Evolutionary conservation across 2,888 invertebrate species (phyloP).

Genomic region (Eupsilia transversa): DNA sequence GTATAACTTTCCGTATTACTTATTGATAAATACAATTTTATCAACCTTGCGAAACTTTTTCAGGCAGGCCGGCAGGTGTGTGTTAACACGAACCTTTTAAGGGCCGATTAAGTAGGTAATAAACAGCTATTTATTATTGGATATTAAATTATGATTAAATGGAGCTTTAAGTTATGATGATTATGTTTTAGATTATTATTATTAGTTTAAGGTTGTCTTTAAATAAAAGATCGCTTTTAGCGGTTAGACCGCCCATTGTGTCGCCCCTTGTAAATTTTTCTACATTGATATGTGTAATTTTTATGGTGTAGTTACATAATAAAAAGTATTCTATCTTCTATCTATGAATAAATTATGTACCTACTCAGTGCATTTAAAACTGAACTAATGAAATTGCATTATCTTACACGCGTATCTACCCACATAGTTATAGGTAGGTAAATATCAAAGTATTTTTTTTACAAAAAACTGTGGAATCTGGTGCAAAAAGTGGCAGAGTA

Average conservation of each 20-base stretch:
- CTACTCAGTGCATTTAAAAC: not conserved
- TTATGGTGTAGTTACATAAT: too few species aligned
- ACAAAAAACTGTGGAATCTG: not conserved
- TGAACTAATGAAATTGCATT: slow-evolving; percentile 25
- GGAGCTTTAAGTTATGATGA: not conserved
- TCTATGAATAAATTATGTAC: slow-evolving; percentile 13
- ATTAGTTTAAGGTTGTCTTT: too few species aligned
- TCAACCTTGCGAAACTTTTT: not conserved
- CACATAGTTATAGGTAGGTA: not conserved
- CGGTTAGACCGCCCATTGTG: too few species aligned
- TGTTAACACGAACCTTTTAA: slow-evolving; percentile 4
- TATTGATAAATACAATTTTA: not conserved
- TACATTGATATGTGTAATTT: too few species aligned
- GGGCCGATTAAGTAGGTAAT: not conserved
- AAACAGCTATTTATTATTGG: not conserved
- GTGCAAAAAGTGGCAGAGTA: not conserved
- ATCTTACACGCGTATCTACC: not conserved
- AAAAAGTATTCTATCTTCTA: too few species aligned
- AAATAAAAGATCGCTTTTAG: too few species aligned
- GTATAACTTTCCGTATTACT: not conserved
- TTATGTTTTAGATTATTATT: too few species aligned
- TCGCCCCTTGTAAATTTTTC: too few species aligned
- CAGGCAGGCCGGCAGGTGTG: not conserved
- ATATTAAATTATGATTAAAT: slow-evolving; percentile 14
- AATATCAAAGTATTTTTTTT: not conserved